phyloP scores from a whole-genome alignment of 2,113 vertebrate species.

The Actenoides lindsayi region DNA sequence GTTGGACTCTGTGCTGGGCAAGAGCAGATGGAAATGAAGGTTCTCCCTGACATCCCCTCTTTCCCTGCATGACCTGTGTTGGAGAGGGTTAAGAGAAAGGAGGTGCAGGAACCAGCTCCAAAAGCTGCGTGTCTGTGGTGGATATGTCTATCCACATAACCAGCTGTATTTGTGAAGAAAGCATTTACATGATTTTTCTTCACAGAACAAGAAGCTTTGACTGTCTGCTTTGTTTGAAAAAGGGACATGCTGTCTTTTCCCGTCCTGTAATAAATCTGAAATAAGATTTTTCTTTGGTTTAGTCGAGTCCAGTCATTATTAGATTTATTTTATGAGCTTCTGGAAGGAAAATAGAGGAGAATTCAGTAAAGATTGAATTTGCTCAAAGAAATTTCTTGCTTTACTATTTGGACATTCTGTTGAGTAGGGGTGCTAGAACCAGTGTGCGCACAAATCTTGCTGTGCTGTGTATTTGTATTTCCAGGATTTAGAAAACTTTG shows the following conservation, averaged over 20 bases:
- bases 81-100: neutral
- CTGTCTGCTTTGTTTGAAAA: neutral
- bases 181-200: neutral
- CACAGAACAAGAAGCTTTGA: neutral
- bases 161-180: neutral
- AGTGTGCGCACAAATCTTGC: neutral
- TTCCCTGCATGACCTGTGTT: neutral
- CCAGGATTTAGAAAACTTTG: neutral
- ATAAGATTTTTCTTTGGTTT: neutral
- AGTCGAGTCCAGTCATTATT: neutral
- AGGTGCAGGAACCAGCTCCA: neutral
- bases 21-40: neutral
- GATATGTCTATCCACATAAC: neutral
- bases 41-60: neutral
- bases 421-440: neutral
- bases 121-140: fast-evolving
- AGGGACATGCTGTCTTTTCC: neutral
- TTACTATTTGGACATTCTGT: neutral
- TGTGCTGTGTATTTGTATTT: neutral
- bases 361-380: neutral
- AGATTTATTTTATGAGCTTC: neutral
- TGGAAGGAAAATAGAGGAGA: neutral
- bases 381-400: neutral
- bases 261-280: neutral
- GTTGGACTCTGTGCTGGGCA: neutral